These are phyloP conservation scores for Xestoiulus laeticollis DNA, from an alignment of 2,888 invertebrate genomes.

Conservation along the genomic window DNA sequence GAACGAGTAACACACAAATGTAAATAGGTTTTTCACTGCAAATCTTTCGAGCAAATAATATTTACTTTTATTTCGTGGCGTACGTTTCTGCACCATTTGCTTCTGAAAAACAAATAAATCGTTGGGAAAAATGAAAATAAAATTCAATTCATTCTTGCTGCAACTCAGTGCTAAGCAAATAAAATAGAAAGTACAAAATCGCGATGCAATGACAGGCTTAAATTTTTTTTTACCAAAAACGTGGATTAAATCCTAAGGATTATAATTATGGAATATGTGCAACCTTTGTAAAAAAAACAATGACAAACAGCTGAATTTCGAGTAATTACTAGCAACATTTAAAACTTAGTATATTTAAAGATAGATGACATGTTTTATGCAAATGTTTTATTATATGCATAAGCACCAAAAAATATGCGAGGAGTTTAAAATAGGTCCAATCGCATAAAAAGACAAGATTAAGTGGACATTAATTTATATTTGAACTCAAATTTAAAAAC, in stretches of 20 bases:
- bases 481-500: no score
- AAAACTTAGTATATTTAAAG: no score
- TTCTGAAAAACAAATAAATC: constrained; percentile 21
- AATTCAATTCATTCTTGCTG: not conserved
- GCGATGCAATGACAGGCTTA: not conserved
- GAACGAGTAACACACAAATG: not conserved
- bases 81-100: constrained; percentile 25
- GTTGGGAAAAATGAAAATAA: not conserved
- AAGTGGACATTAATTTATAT: no score
- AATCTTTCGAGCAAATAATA: constrained; percentile 27
- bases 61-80: constrained; percentile 22
- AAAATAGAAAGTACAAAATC: not conserved
- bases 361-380: no score
- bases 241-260: not conserved
- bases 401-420: no score
- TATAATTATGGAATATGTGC: not conserved
- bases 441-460: no score
- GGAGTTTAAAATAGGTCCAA: no score
- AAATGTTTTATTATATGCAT: no score
- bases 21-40: not conserved
- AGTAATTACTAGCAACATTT: not conserved
- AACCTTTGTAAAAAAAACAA: not conserved
- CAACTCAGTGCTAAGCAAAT: not conserved
- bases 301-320: not conserved
- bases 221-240: not conserved